Evolutionary conservation across 1,140 invertebrate species (phyloP).

Genomic region (Drosophila fuyamai): DNA sequence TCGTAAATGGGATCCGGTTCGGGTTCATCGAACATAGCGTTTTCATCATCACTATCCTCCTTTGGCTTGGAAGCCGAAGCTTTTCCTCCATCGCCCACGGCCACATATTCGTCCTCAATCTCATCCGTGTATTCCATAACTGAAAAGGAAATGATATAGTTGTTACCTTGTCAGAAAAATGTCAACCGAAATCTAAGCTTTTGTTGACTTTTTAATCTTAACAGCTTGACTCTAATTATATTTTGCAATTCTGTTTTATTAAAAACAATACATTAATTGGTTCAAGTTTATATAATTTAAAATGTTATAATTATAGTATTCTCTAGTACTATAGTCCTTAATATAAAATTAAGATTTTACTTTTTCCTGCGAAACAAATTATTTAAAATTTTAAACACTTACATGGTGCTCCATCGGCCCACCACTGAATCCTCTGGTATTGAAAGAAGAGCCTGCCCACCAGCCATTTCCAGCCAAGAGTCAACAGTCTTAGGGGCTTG

Average conservation of each 20-base stretch:
- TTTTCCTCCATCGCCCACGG: slow-evolving; percentile 69
- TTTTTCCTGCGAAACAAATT: no score
- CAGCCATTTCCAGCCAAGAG: slow-evolving; percentile 71
- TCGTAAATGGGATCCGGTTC: slow-evolving; percentile 83
- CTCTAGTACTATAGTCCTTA: no score
- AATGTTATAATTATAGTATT: no score
- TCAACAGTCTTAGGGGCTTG: slow-evolving; percentile 68
- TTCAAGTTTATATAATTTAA: no score
- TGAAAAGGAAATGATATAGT: slow-evolving; percentile 5
- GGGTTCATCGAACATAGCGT: slow-evolving; percentile 69
- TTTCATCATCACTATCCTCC: slow-evolving; percentile 83
- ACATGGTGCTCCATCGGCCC: slow-evolving; percentile 83
- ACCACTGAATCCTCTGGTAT: slow-evolving; percentile 72
- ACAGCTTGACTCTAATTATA: no score
- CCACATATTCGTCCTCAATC: slow-evolving; percentile 75
- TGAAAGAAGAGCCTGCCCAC: slow-evolving; percentile 71
- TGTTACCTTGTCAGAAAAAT: no score
- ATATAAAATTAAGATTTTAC: no score
- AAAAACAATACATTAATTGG: no score
- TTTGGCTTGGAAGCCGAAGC: slow-evolving; percentile 71
- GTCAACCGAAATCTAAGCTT: no score
- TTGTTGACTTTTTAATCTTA: no score
- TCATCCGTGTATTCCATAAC: slow-evolving; percentile 77
- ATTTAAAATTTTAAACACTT: slow-evolving; percentile 34
- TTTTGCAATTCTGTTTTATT: no score